Evolutionary conservation across 2,797 vertebrate genomes (phyloP), one percentile per base, ranked within the genome.

Genomic region (Helarctos malayanus): DNA sequence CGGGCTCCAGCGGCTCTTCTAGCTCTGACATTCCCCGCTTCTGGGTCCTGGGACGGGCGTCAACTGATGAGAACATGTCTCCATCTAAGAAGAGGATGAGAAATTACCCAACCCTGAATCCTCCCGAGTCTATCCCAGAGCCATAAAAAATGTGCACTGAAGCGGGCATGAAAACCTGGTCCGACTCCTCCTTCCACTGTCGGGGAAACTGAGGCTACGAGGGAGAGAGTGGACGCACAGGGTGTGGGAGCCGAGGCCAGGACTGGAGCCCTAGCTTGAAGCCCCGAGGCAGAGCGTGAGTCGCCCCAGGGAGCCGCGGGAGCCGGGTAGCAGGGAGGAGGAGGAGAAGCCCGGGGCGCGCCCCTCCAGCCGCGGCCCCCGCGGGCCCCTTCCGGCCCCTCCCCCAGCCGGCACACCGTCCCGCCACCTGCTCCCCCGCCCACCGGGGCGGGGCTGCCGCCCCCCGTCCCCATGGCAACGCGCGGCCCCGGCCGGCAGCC

Each of bases 361-460:
- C 75, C 79, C 57, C 5, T 35, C 79, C 27, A n/a, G 23, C 57
- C 54, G 54, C 14, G 27, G 89, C 93, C 97, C 97, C 81, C 16
- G 41, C 13, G 90, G 97, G 96, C 97, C 97, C 97, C 97, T 97
- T 96, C 96, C 83, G 94, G 96, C 97, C 97, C 97, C 93, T 94
- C 91, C 97, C 97, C 98, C 97, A 95, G 92, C 65, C 94, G 6
- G 91, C 32, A 41, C 97, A 71, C 73, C 1, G 89, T 89, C 96
- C 97, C 84, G 89, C 97, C 98, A 98, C 98, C 98, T 98, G 98
- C 98, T 98, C 97, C 97, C 97, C 98, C 91, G 69, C 96, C 95
- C 82, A 71, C 59, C 2, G 38, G 91, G 98, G 97, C 93, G 85
- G 96, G 85, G 96, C 97, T 27, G 45, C 93, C 61, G 9, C 81